These are phyloP conservation scores for Helicoverpa armigera DNA, from an alignment of 1,140 invertebrate genomes.

Conservation along the genomic window DNA sequence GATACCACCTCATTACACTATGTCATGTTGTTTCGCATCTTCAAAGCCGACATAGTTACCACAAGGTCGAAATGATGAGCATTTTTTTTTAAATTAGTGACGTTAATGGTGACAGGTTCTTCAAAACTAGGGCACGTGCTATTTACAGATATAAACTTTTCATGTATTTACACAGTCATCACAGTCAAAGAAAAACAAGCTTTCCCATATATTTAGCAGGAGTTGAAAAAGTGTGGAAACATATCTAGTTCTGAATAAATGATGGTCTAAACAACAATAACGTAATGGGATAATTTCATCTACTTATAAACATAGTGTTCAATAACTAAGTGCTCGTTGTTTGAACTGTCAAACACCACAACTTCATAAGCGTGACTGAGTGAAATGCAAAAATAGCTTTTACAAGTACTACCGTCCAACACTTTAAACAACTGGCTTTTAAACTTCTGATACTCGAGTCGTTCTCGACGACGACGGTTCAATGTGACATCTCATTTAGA, in stretches of 20 bases:
- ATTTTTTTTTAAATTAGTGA: constrained; percentile 1
- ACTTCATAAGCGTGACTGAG: constrained; percentile 21
- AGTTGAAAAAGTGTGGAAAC: neutral
- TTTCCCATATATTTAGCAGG: neutral
- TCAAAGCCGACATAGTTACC: neutral
- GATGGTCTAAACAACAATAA: neutral
- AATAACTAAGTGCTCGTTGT: constrained; percentile 15
- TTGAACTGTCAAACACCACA: constrained; percentile 2
- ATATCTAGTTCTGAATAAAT: neutral
- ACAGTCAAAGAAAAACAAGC: neutral
- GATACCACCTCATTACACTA: too few species aligned
- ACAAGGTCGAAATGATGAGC: neutral
- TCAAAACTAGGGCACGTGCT: constrained; percentile 17
- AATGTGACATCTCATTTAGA: constrained; percentile 14
- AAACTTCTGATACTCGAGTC: neutral
- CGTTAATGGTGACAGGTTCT: neutral
- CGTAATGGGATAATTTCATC: constrained; percentile 12
- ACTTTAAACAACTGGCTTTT: constrained; percentile 18
- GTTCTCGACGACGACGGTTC: neutral
- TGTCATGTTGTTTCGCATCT: neutral
- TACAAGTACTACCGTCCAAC: neutral
- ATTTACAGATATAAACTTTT: constrained; percentile 1
- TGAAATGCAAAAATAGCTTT: constrained; percentile 15
- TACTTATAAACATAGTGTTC: constrained; percentile 28
- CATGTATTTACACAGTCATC: neutral